These are phyloP conservation scores for Vanessa cardui DNA, from an alignment of 2,888 invertebrate genomes.

Conservation along the genomic window DNA sequence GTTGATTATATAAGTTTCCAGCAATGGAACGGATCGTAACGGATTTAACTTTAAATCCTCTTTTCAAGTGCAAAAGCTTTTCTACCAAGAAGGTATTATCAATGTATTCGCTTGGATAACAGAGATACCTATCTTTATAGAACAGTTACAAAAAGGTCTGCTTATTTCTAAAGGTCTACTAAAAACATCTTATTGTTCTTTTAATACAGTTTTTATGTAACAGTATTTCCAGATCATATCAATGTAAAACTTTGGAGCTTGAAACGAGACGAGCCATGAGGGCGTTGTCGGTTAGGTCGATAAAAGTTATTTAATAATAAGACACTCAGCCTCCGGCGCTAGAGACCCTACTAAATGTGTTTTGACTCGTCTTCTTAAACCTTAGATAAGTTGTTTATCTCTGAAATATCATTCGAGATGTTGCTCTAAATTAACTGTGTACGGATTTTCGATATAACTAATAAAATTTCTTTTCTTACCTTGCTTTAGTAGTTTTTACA, in stretches of 20 bases:
- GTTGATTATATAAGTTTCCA: too few species aligned
- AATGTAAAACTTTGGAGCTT: constrained; percentile 28
- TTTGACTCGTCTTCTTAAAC: constrained; percentile 21
- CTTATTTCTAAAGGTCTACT: not conserved
- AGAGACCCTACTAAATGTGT: constrained; percentile 37
- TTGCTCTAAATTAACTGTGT: not conserved
- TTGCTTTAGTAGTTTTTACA: too few species aligned
- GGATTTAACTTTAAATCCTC: too few species aligned
- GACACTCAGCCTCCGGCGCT: constrained; percentile 55
- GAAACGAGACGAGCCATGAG: constrained; percentile 31
- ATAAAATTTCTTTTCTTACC: too few species aligned
- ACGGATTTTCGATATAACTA: not conserved
- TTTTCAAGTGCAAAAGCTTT: too few species aligned
- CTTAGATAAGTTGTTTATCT: constrained; percentile 1
- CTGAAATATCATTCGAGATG: not conserved
- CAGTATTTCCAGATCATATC: constrained; percentile 28
- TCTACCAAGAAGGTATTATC: too few species aligned
- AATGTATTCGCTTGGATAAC: too few species aligned
- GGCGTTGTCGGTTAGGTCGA: constrained; percentile 58
- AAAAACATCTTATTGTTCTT: not conserved
- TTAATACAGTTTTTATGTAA: constrained; percentile 23
- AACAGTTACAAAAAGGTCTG: too few species aligned
- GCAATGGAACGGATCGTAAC: too few species aligned
- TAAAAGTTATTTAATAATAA: constrained; percentile 80
- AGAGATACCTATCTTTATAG: too few species aligned